phyloP scores from a whole-genome alignment of 2,113 vertebrate genomes.

The Sclerurus mexicanus region DNA sequence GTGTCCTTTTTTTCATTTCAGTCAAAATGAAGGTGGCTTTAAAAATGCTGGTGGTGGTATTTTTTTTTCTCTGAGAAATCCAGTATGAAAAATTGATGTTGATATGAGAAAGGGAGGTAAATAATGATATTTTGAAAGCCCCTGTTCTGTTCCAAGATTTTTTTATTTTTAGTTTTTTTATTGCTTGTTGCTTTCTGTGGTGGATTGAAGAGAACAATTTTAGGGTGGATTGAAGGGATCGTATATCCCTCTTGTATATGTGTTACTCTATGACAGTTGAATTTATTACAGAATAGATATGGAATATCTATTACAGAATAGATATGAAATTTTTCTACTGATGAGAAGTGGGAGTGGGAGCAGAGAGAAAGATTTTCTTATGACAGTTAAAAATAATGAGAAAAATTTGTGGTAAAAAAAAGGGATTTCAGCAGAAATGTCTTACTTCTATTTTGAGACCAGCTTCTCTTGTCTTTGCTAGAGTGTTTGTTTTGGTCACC shows the following conservation, averaged over 20 bases:
- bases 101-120: neutral
- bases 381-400: slow-evolving; percentile 2
- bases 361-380: neutral
- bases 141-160: neutral
- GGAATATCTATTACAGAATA: neutral
- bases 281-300: neutral
- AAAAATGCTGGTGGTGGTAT: neutral
- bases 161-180: neutral
- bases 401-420: neutral
- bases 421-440: neutral
- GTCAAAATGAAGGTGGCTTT: neutral
- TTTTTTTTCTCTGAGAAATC: neutral
- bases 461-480: neutral
- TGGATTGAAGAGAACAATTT: neutral
- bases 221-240: neutral
- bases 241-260: neutral
- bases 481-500: neutral
- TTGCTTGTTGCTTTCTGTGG: neutral
- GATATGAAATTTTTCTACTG: neutral
- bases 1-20: neutral
- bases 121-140: neutral
- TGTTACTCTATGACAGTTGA: neutral
- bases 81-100: neutral
- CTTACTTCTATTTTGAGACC: neutral
- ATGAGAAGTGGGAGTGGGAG: slow-evolving; percentile 4